phyloP scores from a whole-genome alignment of 2,888 invertebrate species.

The Neoaliturus tenellus region DNA sequence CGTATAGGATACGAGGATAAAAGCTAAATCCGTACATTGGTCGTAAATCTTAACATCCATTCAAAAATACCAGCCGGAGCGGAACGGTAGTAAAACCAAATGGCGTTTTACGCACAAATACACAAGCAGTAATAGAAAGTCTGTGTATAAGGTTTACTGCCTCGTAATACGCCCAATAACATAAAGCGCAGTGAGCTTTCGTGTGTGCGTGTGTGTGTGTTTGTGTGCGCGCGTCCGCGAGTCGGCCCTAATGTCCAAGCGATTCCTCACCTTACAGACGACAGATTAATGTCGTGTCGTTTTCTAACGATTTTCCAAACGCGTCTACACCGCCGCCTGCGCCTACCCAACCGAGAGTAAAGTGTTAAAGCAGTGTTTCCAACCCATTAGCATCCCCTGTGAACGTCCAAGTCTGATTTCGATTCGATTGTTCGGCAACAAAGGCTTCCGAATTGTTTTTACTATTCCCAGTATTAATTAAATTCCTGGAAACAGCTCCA shows the following conservation, averaged over 20 bases:
- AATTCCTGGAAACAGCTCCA: background rate
- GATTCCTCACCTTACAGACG: conserved; percentile 22
- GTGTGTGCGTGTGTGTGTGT: background rate
- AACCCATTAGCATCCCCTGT: background rate
- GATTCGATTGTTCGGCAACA: conserved; percentile 3
- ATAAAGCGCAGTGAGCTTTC: background rate
- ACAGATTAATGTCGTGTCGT: conserved; percentile 44
- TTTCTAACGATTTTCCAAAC: conserved; percentile 44
- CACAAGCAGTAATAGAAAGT: conserved; percentile 8
- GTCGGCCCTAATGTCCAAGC: background rate
- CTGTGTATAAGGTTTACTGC: background rate
- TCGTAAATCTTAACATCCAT: background rate
- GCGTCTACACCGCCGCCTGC: background rate
- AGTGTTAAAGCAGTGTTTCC: conserved; percentile 11
- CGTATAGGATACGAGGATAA: background rate
- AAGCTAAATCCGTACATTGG: background rate
- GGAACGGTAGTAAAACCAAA: background rate
- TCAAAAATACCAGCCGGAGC: background rate
- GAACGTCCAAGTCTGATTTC: conserved; percentile 2
- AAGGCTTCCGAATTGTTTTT: conserved; percentile 3
- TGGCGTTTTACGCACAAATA: conserved; percentile 1
- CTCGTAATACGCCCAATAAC: conserved; percentile 7
- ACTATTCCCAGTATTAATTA: background rate
- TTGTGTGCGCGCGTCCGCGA: background rate
- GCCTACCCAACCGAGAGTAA: background rate